Evolutionary conservation across 2,888 invertebrate genomes (phyloP).

Genomic region (Andricus quercusramuli): DNA sequence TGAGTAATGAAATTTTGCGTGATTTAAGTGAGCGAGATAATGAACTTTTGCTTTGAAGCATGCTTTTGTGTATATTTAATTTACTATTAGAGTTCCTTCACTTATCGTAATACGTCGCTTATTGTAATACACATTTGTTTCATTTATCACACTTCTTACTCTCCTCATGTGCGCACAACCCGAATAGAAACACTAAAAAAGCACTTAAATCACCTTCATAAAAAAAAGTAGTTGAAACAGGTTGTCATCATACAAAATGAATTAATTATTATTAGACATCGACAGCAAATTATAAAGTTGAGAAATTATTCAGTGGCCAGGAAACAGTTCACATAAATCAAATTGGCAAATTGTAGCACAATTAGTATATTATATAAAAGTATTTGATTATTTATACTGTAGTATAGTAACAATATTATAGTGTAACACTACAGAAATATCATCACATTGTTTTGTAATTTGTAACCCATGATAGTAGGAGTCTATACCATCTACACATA

Average conservation of each 20-base stretch:
- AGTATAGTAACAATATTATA: background rate
- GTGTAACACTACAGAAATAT: background rate
- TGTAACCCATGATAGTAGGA: too few species aligned
- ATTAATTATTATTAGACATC: background rate
- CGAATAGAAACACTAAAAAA: background rate
- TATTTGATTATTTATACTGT: background rate
- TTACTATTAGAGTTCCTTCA: too few species aligned
- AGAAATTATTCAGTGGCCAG: background rate
- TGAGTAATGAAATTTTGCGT: too few species aligned
- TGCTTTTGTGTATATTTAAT: background rate
- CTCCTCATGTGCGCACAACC: background rate
- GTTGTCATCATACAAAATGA: background rate
- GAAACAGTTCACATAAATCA: background rate
- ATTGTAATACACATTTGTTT: background rate
- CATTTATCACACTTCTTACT: background rate
- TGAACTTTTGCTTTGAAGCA: background rate
- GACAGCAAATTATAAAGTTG: background rate
- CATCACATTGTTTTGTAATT: background rate
- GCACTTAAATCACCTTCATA: background rate
- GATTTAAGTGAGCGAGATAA: too few species aligned
- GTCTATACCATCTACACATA: background rate
- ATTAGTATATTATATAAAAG: background rate
- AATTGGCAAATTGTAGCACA: background rate
- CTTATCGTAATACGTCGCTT: background rate
- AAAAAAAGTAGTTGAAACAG: background rate